phyloP scores from a whole-genome alignment of 2,888 invertebrate species.

The Prenolepis imparis region DNA sequence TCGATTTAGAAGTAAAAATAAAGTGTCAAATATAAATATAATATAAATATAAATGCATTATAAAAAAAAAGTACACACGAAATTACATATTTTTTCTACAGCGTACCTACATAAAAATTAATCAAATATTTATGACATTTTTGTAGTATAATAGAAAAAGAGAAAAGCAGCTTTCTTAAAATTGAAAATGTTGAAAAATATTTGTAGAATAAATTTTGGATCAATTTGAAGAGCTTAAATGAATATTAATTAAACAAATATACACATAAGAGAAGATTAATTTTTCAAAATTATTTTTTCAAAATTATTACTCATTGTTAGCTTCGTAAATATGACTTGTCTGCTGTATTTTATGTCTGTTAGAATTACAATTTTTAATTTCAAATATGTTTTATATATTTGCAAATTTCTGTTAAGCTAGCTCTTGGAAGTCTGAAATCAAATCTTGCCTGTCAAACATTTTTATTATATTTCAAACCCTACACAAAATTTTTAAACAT shows the following conservation, averaged over 20 bases:
- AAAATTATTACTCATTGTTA: neutral
- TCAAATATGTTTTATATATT: neutral
- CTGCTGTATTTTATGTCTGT: neutral
- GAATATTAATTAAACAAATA: neutral
- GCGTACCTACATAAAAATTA: neutral
- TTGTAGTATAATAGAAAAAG: neutral
- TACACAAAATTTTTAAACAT: neutral
- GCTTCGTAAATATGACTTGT: neutral
- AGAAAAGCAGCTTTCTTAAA: neutral
- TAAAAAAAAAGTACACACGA: neutral
- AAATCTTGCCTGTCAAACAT: neutral
- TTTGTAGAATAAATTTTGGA: neutral
- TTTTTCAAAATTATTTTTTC: neutral
- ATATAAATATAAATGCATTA: neutral
- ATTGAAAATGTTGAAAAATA: neutral
- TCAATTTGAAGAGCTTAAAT: neutral
- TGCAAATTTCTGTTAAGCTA: neutral
- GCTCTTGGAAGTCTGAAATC: neutral
- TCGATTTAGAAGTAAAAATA: conserved; percentile 9
- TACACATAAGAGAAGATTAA: neutral
- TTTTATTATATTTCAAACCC: neutral
- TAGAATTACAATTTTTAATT: neutral
- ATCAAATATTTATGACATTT: neutral
- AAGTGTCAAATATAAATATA: neutral
- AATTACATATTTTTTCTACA: neutral